A percentile compares a stretch with the other conserved stretches of the same genome.
These are phyloP conservation scores for Catonia carolina DNA, from an alignment of 2,888 invertebrate genomes.

Conservation along the genomic window DNA sequence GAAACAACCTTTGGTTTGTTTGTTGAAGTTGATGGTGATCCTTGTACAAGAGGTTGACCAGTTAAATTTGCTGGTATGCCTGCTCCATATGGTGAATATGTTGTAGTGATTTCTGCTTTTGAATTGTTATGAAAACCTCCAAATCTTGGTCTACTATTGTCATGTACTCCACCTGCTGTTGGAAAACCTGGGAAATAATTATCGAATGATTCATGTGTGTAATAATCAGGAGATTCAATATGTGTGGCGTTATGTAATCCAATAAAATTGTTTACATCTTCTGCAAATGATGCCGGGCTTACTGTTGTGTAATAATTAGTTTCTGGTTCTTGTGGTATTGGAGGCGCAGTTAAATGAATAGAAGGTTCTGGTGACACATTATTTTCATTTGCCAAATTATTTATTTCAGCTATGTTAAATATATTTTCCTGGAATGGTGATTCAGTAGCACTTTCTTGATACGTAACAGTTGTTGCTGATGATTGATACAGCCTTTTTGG, in stretches of 20 bases:
- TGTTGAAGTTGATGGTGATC: constrained; percentile 18
- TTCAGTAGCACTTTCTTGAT: constrained; percentile 21
- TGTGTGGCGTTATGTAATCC: constrained; percentile 21
- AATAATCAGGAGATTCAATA: constrained; percentile 21
- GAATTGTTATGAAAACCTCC: constrained; percentile 39
- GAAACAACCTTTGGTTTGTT: constrained; percentile 13
- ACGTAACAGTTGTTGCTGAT: constrained; percentile 34
- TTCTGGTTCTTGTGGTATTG: constrained; percentile 21
- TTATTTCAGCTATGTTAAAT: constrained; percentile 32
- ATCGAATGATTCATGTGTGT: constrained; percentile 28
- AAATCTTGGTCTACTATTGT: constrained; percentile 36
- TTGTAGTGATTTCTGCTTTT: constrained; percentile 15
- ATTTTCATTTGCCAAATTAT: constrained; percentile 14
- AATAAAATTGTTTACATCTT: constrained; percentile 24
- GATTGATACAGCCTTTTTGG: constrained; percentile 38
- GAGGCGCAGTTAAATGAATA: constrained; percentile 5
- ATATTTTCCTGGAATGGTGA: constrained; percentile 8
- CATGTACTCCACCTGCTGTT: constrained; percentile 35
- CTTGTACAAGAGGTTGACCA: constrained; percentile 27
- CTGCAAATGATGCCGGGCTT: constrained; percentile 24
- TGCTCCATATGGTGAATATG: constrained; percentile 33
- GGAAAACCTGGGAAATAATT: constrained; percentile 39
- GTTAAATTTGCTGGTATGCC: constrained; percentile 29
- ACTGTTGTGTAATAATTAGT: constrained; percentile 16
- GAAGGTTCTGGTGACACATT: constrained; percentile 9